These are phyloP conservation scores for Asteroscopus sphinx DNA, from an alignment of 2,888 invertebrate genomes.

Conservation along the genomic window DNA sequence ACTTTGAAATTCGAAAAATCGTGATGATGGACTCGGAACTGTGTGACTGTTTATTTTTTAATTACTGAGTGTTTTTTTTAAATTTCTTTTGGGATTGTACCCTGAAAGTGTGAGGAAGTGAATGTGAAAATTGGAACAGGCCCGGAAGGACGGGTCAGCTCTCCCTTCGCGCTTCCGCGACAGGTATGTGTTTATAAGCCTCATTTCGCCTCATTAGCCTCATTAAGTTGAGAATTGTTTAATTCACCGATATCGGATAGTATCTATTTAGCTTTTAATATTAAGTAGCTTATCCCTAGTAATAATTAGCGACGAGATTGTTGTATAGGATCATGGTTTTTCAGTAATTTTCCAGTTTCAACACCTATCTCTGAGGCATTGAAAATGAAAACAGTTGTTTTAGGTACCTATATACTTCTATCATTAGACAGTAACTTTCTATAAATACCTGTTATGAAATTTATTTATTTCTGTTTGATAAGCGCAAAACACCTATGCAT, in stretches of 20 bases:
- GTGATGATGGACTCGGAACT: constrained; percentile 49
- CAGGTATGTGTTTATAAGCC: constrained; percentile 71
- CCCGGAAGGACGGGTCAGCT: constrained; percentile 77
- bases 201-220: too few species aligned
- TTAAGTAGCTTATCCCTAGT: constrained; percentile 21
- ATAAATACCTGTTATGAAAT: constrained; percentile 27
- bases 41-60: constrained; percentile 51
- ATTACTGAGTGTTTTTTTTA: constrained; percentile 47
- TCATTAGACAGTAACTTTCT: constrained; percentile 39
- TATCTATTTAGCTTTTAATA: constrained; percentile 25
- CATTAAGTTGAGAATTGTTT: constrained; percentile 53
- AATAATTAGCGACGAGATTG: constrained; percentile 11
- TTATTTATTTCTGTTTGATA: constrained; percentile 32
- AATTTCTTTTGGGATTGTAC: constrained; percentile 37
- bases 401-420: too few species aligned
- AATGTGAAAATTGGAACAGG: constrained; percentile 78
- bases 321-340: constrained; percentile 26
- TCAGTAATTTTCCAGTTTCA: constrained; percentile 32
- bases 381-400: constrained; percentile 25
- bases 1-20: constrained; percentile 39
- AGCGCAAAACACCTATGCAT: constrained; percentile 1
- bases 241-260: constrained; percentile 5
- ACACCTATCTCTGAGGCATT: constrained; percentile 2
- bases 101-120: constrained; percentile 63
- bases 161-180: constrained; percentile 74